Conservation (phyloP, 2,113 vertebrate species). For the Dasyornis broadbenti region DNA sequence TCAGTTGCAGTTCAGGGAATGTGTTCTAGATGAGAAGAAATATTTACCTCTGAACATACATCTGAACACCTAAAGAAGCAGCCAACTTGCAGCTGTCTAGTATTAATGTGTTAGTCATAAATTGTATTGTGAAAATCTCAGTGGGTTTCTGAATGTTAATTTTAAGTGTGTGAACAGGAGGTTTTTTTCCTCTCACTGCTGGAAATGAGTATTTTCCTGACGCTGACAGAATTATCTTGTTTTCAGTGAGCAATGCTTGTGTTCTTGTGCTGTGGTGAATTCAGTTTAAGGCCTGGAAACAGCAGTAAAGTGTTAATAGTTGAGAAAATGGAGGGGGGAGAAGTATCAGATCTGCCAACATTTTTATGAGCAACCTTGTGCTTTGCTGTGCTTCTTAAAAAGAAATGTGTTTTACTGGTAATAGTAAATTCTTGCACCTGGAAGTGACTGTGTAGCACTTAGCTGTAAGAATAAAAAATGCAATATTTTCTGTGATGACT, state of each 20-base stretch:
- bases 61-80: neutral
- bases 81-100: neutral
- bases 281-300: neutral
- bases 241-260: neutral
- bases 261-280: neutral
- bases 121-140: neutral
- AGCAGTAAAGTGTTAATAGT: neutral
- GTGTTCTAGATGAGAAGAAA: neutral
- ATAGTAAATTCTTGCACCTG: neutral
- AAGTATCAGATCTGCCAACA: rapidly evolving
- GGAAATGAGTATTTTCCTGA: neutral
- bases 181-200: neutral
- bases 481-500: rapidly evolving
- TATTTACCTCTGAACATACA: neutral
- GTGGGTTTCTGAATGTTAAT: neutral
- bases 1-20: neutral
- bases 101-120: neutral
- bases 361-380: neutral
- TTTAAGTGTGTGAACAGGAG: neutral
- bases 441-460: neutral
- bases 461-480: neutral
- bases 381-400: neutral
- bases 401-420: neutral
- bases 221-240: neutral
- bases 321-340: neutral